Conservation (phyloP, 2,797 vertebrate genomes). For the Megalops cyprinoides region DNA sequence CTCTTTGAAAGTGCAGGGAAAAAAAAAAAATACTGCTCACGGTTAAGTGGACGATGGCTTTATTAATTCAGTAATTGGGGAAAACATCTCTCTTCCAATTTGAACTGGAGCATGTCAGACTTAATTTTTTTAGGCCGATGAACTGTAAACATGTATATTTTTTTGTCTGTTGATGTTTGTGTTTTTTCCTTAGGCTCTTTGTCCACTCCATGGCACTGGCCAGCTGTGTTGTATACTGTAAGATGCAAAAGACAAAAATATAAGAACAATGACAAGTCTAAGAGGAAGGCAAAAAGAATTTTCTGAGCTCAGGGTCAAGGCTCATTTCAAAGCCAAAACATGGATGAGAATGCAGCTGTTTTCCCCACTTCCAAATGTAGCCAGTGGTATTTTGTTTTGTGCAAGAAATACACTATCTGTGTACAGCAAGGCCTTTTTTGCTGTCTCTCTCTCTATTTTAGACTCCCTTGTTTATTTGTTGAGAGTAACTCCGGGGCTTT, state of each 20-base stretch:
- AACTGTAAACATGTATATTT: constrained; percentile 19
- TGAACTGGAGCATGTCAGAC: background rate
- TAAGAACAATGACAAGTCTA: constrained; percentile 29
- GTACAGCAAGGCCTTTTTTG: no score
- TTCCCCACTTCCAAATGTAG: constrained; percentile 27
- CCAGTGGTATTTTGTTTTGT: no score
- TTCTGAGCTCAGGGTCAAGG: constrained; percentile 23
- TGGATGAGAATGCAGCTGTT: constrained; percentile 20
- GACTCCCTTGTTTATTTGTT: background rate
- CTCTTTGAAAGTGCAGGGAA: constrained; percentile 36
- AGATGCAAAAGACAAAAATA: constrained; percentile 46
- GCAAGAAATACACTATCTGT: no score
- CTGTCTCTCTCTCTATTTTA: background rate
- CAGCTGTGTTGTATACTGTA: constrained; percentile 37
- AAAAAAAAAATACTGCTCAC: constrained; percentile 6
- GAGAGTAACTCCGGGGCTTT: background rate
- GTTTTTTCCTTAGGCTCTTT: constrained; percentile 31
- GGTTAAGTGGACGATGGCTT: background rate
- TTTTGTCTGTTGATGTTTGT: constrained; percentile 7
- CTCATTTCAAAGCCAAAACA: constrained; percentile 30
- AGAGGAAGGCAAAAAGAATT: constrained; percentile 27
- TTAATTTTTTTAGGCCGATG: constrained; percentile 5
- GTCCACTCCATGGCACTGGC: constrained; percentile 37
- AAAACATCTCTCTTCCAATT: background rate
- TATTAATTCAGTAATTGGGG: constrained; percentile 16